These are phyloP conservation scores for Arvicanthis niloticus DNA, from an alignment of 2,113 vertebrate genomes.

Conservation along the genomic window DNA sequence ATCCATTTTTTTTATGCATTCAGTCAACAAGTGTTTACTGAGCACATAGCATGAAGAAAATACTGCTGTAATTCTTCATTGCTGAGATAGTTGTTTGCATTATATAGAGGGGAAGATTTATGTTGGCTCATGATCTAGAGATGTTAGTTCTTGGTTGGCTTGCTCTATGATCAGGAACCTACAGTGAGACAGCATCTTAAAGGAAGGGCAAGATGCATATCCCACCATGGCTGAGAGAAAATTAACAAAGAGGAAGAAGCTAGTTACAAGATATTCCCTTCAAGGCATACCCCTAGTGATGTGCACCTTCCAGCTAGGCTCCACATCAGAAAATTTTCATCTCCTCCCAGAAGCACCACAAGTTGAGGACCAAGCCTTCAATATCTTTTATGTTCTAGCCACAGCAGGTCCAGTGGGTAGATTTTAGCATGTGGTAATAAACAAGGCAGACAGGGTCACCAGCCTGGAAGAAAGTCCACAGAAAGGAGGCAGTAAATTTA, in stretches of 20 bases:
- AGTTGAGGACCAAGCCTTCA: background rate
- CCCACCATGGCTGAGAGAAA: background rate
- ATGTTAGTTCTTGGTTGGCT: background rate
- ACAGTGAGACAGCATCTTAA: no score
- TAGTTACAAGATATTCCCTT: background rate
- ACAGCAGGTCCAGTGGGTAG: background rate
- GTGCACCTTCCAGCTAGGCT: background rate
- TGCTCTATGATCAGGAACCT: background rate
- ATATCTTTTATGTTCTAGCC: background rate
- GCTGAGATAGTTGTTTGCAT: background rate
- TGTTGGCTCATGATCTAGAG: background rate
- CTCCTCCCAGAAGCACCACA: background rate
- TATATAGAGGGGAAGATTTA: background rate
- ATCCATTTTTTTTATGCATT: constrained; percentile 18
- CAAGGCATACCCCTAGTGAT: background rate
- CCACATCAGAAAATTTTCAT: background rate
- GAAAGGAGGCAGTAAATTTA: background rate
- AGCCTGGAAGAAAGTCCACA: constrained; percentile 10
- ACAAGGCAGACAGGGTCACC: background rate
- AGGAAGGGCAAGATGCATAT: background rate
- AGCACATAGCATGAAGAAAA: background rate
- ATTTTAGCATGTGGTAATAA: constrained; percentile 23
- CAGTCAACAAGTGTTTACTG: constrained; percentile 58
- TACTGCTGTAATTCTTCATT: background rate
- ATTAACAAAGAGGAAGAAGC: background rate